Base-by-base conservation (phyloP, 1,140 invertebrate species). In the Papilio helenus region DNA sequence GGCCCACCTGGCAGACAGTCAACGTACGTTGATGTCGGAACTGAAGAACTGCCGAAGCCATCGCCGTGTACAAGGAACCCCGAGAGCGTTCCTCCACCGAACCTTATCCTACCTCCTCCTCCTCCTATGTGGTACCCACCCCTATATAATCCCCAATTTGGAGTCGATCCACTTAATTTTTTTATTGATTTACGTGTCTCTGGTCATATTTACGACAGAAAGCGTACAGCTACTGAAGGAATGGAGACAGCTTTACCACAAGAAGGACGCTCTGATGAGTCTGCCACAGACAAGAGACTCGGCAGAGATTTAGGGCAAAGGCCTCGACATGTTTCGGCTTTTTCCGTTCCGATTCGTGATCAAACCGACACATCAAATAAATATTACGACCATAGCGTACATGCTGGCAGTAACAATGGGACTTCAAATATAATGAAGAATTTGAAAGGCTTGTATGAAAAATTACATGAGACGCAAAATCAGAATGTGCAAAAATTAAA, bases 121-220 rank as follows among this genome's bases (percentile, higher is more conserved):
- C 96, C 96, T 2, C 96, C 97, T 0, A 95, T 97, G 39, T 97
- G 97, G 96, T 97, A 97, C 88, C 97, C 97, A 1, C 96, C 97
- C 0, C 85, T 96, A 0, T 97, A 97, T 83, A 96, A 96, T 29
- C 95, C 97, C 0, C 97, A 97, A 42, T 97, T 97, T n/a, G 96
- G 96, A 8, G 97, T 97, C 20, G 97, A 97, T 94, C 97, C 97
- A 0, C 82, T 97, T 8, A 97, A 97, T 86, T 97, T 97, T 87
- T 97, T 98, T 91, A 97, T 98, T 61, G 97, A 98, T 85, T 88
- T 98, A 0, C 95, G 97, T 61, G 97, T 97, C 0, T 97, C 97
- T 3, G 97, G 97, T 0, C 97, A 97, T 82, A 97, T 97, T 79
- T 97, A 97, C 91, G 97, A 97, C 79, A 94, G 96, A 39, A 97